Evolutionary conservation across 2,797 vertebrate genomes (phyloP).

Genomic region (Clarias fuscus): DNA sequence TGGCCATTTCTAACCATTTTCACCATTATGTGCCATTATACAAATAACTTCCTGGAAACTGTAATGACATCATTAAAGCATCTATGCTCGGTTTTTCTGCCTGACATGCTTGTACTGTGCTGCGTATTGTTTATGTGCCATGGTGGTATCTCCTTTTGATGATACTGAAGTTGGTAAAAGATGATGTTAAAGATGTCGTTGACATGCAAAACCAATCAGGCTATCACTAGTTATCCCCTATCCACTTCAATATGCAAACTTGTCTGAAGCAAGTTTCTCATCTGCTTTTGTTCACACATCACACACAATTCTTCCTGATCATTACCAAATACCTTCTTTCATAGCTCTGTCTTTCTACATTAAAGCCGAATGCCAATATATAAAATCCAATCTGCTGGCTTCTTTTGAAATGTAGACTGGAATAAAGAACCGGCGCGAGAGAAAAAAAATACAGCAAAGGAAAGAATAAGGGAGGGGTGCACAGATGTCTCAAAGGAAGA

Average conservation of each 20-base stretch:
- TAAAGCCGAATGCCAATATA: conserved; percentile 61
- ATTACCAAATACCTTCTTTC: conserved; percentile 4
- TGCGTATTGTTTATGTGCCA: background rate
- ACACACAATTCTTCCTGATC: background rate
- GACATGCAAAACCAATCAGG: background rate
- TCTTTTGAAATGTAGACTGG: conserved; percentile 65
- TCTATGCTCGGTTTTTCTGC: background rate
- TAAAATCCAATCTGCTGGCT: conserved; percentile 64
- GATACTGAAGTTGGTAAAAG: background rate
- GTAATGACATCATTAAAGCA: background rate
- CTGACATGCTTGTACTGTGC: background rate
- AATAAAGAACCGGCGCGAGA: conserved; percentile 58
- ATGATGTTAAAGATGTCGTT: background rate
- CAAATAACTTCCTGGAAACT: background rate
- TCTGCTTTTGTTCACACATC: conserved; percentile 7
- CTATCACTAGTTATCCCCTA: background rate
- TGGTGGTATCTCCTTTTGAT: background rate
- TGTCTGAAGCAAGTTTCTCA: background rate
- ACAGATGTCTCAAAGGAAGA: conserved; percentile 53
- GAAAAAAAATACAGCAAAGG: conserved; percentile 49
- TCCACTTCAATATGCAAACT: background rate
- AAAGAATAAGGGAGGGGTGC: conserved; percentile 31
- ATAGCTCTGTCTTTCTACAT: conserved; percentile 50
- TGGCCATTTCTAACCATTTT: background rate
- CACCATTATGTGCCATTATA: background rate